Evolutionary conservation across 2,888 invertebrate genomes (phyloP).

Genomic region (Drosophila koepferae): DNA sequence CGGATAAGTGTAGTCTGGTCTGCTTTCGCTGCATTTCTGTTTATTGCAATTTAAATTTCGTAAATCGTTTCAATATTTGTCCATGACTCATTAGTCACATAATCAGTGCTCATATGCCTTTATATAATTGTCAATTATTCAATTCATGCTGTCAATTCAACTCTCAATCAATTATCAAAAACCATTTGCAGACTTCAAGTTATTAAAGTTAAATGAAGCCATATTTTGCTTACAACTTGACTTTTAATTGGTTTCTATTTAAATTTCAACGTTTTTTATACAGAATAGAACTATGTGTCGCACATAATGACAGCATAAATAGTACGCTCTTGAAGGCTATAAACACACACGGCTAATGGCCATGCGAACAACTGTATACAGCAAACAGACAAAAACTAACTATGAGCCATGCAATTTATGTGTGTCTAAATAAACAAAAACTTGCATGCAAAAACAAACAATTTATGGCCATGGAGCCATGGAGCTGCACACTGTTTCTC

Average conservation of each 20-base stretch:
- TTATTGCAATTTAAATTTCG: neutral
- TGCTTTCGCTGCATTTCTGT: neutral
- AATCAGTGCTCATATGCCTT: neutral
- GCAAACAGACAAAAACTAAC: constrained; percentile 46
- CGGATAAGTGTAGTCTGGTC: neutral
- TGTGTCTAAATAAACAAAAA: constrained; percentile 66
- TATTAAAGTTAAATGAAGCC: neutral
- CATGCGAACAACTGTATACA: constrained; percentile 56
- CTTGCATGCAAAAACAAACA: constrained; percentile 41
- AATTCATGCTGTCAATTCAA: constrained; percentile 19
- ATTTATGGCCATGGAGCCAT: constrained; percentile 29
- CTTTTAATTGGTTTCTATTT: neutral
- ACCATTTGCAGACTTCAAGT: neutral
- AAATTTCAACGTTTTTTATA: neutral
- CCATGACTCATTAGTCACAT: constrained; percentile 19
- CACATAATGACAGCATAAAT: neutral
- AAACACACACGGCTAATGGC: constrained; percentile 45
- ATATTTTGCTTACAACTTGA: neutral
- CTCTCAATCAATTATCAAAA: constrained; percentile 3
- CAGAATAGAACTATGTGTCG: neutral
- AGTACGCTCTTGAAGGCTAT: neutral
- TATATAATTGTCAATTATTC: constrained; percentile 15
- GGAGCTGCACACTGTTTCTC: constrained; percentile 13
- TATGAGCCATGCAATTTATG: constrained; percentile 58
- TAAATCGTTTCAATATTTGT: constrained; percentile 17